These are phyloP conservation scores for Drosophila arizonae DNA, from an alignment of 1,140 invertebrate genomes.

Conservation along the genomic window DNA sequence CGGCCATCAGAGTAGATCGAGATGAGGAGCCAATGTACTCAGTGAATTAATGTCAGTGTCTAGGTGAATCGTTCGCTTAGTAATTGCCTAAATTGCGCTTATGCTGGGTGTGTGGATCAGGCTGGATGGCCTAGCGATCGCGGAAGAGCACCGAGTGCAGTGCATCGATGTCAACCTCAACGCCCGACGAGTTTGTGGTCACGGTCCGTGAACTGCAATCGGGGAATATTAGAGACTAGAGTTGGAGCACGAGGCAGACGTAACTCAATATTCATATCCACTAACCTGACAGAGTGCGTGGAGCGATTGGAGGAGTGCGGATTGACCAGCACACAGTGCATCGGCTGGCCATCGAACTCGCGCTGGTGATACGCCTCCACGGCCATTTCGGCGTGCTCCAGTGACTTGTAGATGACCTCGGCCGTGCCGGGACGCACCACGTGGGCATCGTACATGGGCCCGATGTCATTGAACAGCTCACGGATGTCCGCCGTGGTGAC, in stretches of 20 bases:
- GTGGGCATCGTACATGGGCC: constrained; percentile 91
- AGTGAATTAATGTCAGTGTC: constrained; percentile 2
- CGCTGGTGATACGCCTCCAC: constrained; percentile 96
- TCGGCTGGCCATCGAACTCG: constrained; percentile 92
- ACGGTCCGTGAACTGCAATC: constrained; percentile 58
- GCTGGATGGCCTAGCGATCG: constrained; percentile 41
- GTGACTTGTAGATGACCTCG: constrained; percentile 93
- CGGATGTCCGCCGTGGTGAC: constrained; percentile 95
- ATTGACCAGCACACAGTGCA: constrained; percentile 91
- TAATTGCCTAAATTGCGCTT: constrained; percentile 18
- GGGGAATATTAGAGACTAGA: neutral
- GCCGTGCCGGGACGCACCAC: constrained; percentile 93
- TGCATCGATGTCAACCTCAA: constrained; percentile 72
- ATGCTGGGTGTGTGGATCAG: neutral
- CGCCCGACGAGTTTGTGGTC: constrained; percentile 68
- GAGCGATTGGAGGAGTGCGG: constrained; percentile 86
- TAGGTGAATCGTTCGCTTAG: constrained; percentile 3
- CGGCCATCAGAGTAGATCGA: neutral
- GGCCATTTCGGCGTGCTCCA: constrained; percentile 93
- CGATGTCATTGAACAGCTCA: constrained; percentile 96
- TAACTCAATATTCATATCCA: too few species aligned
- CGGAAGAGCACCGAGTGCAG: constrained; percentile 72
- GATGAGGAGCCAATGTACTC: neutral
- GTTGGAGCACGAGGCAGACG: too few species aligned
- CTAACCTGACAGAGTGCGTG: constrained; percentile 82